phyloP scores from a whole-genome alignment of 2,888 invertebrate genomes.

The Physocephala rufipes region DNA sequence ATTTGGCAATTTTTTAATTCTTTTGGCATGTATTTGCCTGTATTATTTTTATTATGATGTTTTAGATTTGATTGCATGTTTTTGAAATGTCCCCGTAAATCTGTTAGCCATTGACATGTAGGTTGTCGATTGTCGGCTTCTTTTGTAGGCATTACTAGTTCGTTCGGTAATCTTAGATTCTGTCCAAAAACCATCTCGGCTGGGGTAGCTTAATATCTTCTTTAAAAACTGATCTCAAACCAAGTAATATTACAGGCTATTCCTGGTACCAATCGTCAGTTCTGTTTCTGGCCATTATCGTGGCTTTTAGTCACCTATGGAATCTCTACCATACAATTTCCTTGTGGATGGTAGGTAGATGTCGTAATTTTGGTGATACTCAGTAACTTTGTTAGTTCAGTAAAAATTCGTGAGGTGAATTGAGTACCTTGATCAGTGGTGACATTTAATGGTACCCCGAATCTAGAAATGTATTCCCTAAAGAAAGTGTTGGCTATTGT shows the following conservation, averaged over 20 bases:
- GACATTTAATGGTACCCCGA: not conserved
- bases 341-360: constrained; percentile 1
- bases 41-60: too few relatives aligned
- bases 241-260: not conserved
- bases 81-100: too few relatives aligned
- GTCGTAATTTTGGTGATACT: not conserved
- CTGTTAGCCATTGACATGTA: too few relatives aligned
- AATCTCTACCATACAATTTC: not conserved
- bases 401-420: not conserved
- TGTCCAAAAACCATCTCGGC: not conserved
- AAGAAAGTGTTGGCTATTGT: not conserved
- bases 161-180: not conserved
- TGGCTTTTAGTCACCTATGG: not conserved
- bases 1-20: too few relatives aligned
- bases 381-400: not conserved
- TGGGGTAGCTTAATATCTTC: not conserved
- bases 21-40: too few relatives aligned
- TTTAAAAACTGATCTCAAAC: not conserved
- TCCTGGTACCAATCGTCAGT: not conserved
- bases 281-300: not conserved
- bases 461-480: not conserved
- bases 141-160: not conserved
- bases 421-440: not conserved
- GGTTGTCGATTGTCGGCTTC: not conserved
- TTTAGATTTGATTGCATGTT: too few relatives aligned